phyloP scores from a whole-genome alignment of 2,113 vertebrate genomes.

The Elephantulus edwardii region DNA sequence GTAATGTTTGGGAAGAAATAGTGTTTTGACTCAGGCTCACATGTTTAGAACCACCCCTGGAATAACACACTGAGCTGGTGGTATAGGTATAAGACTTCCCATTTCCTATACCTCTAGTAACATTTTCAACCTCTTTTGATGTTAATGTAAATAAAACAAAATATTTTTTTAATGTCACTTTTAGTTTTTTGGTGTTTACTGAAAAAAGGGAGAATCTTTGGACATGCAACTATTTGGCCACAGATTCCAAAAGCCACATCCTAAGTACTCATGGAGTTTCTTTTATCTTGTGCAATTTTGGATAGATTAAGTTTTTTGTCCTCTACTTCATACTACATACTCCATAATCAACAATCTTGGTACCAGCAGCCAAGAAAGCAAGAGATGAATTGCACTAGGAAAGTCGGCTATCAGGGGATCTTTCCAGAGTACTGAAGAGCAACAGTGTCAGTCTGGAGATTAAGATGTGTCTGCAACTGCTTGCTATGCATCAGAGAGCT shows the following conservation, averaged over 20 bases:
- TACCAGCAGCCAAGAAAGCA: too few species aligned
- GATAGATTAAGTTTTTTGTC: not conserved
- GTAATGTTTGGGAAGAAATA: not conserved
- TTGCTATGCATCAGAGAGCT: too few species aligned
- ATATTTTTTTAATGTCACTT: not conserved
- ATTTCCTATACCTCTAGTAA: not conserved
- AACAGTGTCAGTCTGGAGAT: too few species aligned
- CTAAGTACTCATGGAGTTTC: rapidly evolving
- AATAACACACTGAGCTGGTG: rapidly evolving
- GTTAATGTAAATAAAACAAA: not conserved
- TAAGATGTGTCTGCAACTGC: too few species aligned
- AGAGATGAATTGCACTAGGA: too few species aligned
- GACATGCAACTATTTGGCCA: not conserved
- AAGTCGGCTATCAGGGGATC: too few species aligned
- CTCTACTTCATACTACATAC: not conserved
- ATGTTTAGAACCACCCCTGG: not conserved
- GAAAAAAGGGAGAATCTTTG: not conserved
- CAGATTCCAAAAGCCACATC: not conserved
- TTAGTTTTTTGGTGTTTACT: not conserved
- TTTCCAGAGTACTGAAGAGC: too few species aligned
- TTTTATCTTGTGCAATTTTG: not conserved
- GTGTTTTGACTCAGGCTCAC: not conserved
- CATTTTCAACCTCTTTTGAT: not conserved
- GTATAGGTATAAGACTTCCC: not conserved
- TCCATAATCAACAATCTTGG: too few species aligned